A percentile compares a stretch with the other conserved stretches of the same genome.
phyloP scores from a whole-genome alignment of 92 coral and sea anemone genomes.

The Umimayanthus chanpuru region DNA sequence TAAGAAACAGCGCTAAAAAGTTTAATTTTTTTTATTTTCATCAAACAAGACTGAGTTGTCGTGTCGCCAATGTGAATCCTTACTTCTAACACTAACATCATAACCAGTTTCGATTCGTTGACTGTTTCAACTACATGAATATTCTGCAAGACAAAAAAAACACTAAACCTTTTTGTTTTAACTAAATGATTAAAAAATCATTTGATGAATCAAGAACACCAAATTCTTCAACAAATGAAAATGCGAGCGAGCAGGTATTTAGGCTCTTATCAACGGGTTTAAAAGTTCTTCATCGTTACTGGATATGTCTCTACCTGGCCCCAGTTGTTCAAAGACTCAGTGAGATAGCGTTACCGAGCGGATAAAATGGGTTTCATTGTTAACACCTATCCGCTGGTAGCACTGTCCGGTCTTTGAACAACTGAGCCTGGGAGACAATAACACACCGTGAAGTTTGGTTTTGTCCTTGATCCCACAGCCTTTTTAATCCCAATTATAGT shows the following conservation, averaged over 20 bases:
- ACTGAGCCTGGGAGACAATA: too few relatives aligned
- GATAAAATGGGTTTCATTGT: too few relatives aligned
- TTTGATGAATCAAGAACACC: neutral
- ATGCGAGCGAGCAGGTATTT: neutral
- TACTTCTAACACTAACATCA: too few relatives aligned
- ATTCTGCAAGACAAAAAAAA: neutral
- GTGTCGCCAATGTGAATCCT: too few relatives aligned
- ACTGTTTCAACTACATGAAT: neutral
- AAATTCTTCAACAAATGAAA: neutral
- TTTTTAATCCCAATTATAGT: neutral
- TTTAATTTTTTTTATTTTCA: too few relatives aligned
- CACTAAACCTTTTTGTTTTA: too few relatives aligned
- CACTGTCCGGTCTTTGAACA: too few relatives aligned
- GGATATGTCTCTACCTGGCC: neutral
- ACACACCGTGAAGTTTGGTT: neutral
- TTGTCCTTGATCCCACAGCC: neutral
- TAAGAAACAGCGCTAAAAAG: neutral
- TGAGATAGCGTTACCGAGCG: too few relatives aligned
- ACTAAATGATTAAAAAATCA: too few relatives aligned
- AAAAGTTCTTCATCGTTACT: neutral
- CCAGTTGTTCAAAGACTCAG: too few relatives aligned
- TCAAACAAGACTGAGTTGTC: too few relatives aligned
- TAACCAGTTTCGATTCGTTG: neutral
- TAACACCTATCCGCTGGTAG: too few relatives aligned
- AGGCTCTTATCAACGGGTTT: neutral